Percentiles rank a stretch among this genome's conserved stretches.
These are phyloP conservation scores for Lacanobia wlatinum DNA, from an alignment of 2,888 invertebrate genomes.

Conservation along the genomic window DNA sequence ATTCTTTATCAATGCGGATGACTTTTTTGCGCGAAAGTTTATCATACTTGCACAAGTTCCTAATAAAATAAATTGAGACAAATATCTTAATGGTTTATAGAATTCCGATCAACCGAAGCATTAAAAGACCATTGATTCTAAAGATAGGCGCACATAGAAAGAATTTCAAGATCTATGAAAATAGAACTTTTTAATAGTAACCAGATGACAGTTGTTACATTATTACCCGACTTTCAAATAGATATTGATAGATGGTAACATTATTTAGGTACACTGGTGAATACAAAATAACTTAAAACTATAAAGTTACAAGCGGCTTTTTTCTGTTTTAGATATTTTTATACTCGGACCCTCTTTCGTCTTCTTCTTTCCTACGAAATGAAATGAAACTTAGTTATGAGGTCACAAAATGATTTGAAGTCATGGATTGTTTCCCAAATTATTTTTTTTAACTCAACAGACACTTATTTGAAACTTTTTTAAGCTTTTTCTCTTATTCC, in stretches of 20 bases:
- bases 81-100: not conserved
- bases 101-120: conserved; percentile 1
- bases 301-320: not conserved
- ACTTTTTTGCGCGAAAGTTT: conserved; percentile 11
- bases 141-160: conserved; percentile 43
- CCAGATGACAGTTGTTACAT: conserved; percentile 27
- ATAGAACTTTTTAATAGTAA: conserved; percentile 22
- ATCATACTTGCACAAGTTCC: not conserved
- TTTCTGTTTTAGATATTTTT: not conserved
- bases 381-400: conserved; percentile 10
- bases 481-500: not conserved
- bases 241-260: conserved; percentile 11
- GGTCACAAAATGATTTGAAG: conserved; percentile 6
- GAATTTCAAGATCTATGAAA: conserved; percentile 40
- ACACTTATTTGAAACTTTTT: not conserved
- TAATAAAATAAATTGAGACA: not conserved
- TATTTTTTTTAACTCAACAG: not conserved
- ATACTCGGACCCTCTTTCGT: too few relatives aligned
- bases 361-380: conserved; percentile 8
- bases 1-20: not conserved
- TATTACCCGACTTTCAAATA: conserved; percentile 6
- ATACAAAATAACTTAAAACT: not conserved
- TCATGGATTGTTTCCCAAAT: conserved; percentile 3
- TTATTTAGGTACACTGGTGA: not conserved
- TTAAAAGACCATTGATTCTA: conserved; percentile 29